These are phyloP conservation scores for Macropis europaea DNA, from an alignment of 2,888 invertebrate species.

Conservation along the genomic window DNA sequence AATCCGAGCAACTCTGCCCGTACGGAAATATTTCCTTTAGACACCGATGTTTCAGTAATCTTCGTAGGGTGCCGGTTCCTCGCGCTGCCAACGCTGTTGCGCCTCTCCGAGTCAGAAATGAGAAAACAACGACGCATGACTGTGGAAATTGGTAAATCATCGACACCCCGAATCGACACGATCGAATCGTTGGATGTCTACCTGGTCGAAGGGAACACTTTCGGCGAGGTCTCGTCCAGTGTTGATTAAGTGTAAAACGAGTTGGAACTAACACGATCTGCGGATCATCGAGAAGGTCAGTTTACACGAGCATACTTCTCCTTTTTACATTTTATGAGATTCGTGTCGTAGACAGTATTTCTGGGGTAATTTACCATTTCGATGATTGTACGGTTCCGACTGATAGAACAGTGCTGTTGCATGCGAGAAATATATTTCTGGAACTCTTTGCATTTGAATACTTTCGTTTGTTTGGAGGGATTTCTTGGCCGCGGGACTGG, in stretches of 20 bases:
- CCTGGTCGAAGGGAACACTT: background rate
- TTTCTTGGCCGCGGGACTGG: slow-evolving; percentile 32
- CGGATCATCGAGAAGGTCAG: slow-evolving; percentile 36
- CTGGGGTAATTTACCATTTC: background rate
- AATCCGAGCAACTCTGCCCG: background rate
- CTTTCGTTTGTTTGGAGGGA: slow-evolving; percentile 34
- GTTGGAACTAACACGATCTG: too few relatives aligned
- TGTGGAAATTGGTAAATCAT: slow-evolving; percentile 10
- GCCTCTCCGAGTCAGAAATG: background rate
- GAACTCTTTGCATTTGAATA: background rate
- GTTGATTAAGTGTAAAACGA: too few relatives aligned
- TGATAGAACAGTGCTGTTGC: background rate
- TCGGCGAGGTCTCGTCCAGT: background rate
- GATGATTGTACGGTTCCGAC: background rate
- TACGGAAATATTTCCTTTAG: background rate
- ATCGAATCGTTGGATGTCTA: slow-evolving; percentile 9
- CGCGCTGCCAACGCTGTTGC: background rate
- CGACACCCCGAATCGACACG: background rate
- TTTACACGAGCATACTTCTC: background rate
- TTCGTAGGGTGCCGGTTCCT: slow-evolving; percentile 13
- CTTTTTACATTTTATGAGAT: background rate
- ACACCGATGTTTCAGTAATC: slow-evolving; percentile 1
- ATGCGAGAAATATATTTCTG: background rate
- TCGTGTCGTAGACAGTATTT: background rate
- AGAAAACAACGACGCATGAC: background rate